Conservation (phyloP, 2,113 vertebrate genomes). For the Lophotis ruficrista region DNA sequence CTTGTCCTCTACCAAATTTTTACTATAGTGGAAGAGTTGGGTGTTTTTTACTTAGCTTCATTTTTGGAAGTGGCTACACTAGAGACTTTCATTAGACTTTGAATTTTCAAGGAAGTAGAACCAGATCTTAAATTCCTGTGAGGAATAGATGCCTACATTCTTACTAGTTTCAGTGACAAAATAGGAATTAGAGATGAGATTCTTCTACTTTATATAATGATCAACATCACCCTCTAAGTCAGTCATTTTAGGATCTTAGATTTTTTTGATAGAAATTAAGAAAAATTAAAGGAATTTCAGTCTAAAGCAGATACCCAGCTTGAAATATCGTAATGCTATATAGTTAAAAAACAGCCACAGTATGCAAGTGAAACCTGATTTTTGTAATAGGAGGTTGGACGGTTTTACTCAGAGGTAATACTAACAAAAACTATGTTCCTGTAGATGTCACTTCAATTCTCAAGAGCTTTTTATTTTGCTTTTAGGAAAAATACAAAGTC, state of each 20-base stretch:
- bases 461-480: background rate
- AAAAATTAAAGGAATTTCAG: background rate
- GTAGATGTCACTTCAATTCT: background rate
- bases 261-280: background rate
- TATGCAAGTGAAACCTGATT: background rate
- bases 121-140: background rate
- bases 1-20: background rate
- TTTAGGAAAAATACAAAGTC: background rate
- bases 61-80: background rate
- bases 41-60: background rate
- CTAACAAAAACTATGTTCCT: background rate
- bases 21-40: background rate
- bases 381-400: background rate
- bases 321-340: background rate
- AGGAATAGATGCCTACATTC: background rate
- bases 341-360: background rate
- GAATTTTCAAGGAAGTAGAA: background rate
- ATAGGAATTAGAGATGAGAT: background rate
- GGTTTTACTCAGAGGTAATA: background rate
- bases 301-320: background rate
- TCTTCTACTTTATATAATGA: background rate
- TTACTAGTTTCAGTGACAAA: background rate
- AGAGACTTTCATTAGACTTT: background rate
- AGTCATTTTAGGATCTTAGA: background rate
- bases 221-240: background rate